A percentile compares a stretch with the other conserved stretches of the same genome.
These are phyloP conservation scores for Spinibarbus caldwelli DNA, from an alignment of 2,797 vertebrate genomes.

Conservation along the genomic window DNA sequence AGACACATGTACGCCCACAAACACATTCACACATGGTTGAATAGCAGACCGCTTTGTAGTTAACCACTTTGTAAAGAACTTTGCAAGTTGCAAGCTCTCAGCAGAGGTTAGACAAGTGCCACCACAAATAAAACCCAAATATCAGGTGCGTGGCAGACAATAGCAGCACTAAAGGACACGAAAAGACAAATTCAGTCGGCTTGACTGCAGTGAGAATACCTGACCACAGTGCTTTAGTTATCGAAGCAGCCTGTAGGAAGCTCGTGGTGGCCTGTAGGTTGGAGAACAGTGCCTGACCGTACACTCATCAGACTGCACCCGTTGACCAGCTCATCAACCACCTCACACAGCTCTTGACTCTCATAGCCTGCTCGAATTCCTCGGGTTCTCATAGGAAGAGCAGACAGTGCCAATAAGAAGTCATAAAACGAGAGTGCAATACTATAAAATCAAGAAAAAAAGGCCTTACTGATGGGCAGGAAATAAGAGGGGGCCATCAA, in stretches of 20 bases:
- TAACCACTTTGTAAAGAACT: constrained; percentile 38
- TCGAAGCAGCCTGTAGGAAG: constrained; percentile 13
- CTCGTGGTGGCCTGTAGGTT: constrained; percentile 22
- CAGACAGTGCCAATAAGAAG: constrained; percentile 62
- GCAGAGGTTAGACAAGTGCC: neutral
- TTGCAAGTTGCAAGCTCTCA: constrained; percentile 1
- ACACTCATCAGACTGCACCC: constrained; percentile 31
- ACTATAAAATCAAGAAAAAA: constrained; percentile 62
- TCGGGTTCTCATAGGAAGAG: constrained; percentile 60
- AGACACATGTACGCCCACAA: constrained; percentile 12
- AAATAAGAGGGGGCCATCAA: constrained; percentile 60
- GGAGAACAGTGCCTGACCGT: constrained; percentile 11
- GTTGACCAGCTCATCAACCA: constrained; percentile 39
- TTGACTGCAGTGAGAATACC: neutral
- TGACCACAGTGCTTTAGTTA: constrained; percentile 1
- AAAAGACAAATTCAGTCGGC: neutral
- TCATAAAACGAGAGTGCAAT: constrained; percentile 60
- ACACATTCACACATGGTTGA: neutral
- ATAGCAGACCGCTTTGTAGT: constrained; percentile 14
- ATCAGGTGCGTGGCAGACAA: neutral
- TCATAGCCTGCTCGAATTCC: constrained; percentile 58
- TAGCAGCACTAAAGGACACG: constrained; percentile 13
- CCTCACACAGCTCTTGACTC: constrained; percentile 52
- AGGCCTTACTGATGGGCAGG: constrained; percentile 56
- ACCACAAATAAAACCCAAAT: constrained; percentile 7